Evolutionary conservation across 1,140 invertebrate genomes (phyloP).

Genomic region (Dysdera silvatica): DNA sequence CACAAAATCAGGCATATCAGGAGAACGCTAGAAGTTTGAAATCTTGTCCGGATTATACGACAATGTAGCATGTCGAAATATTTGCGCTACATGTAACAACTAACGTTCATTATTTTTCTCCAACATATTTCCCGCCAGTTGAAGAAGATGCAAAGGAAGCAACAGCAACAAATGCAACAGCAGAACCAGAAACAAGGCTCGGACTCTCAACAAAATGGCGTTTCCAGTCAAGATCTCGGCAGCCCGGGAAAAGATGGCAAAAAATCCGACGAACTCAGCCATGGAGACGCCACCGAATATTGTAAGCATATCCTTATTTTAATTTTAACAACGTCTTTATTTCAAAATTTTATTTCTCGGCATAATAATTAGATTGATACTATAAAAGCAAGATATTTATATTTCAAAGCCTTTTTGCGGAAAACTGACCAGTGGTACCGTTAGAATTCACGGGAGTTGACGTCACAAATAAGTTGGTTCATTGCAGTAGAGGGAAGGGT

Average conservation of each 20-base stretch:
- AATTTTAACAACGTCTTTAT: slow-evolving; percentile 21
- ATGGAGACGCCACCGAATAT: slow-evolving; percentile 21
- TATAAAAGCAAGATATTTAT: no score
- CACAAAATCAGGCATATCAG: no score
- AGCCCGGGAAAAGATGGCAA: slow-evolving; percentile 23
- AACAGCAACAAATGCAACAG: slow-evolving; percentile 33
- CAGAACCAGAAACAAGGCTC: slow-evolving; percentile 17
- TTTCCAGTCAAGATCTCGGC: slow-evolving; percentile 18
- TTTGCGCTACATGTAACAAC: background rate
- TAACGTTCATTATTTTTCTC: background rate
- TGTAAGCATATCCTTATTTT: slow-evolving; percentile 17
- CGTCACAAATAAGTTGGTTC: no score
- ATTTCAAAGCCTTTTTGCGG: no score
- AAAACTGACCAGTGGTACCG: no score
- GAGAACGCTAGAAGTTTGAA: no score
- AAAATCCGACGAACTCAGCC: slow-evolving; percentile 22
- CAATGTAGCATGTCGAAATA: no score
- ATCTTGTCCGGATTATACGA: no score
- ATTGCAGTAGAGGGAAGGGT: no score
- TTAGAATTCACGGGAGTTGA: no score
- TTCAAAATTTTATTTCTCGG: no score
- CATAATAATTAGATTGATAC: background rate
- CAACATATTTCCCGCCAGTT: slow-evolving; percentile 29
- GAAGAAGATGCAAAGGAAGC: slow-evolving; percentile 38
- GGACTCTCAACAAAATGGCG: slow-evolving; percentile 6